These are phyloP conservation scores for Glyptemys insculpta DNA, from an alignment of 2,797 vertebrate species.

Conservation along the genomic window DNA sequence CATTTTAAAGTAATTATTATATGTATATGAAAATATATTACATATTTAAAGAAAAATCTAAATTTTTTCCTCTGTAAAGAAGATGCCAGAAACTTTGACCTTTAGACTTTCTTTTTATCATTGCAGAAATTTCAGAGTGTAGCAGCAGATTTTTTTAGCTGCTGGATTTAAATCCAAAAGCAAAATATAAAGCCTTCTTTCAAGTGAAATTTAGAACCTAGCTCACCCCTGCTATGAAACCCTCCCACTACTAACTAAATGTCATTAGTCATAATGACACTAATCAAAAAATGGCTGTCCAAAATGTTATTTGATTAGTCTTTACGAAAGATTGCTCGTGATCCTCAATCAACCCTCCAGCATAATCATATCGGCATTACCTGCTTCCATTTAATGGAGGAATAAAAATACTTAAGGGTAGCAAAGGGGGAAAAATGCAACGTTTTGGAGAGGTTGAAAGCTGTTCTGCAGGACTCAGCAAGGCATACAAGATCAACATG, in stretches of 20 bases:
- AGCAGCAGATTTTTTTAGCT: neutral
- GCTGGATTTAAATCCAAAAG: neutral
- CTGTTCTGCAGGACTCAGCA: slow-evolving; percentile 25
- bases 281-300: neutral
- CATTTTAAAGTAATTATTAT: neutral
- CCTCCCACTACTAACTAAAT: slow-evolving; percentile 8
- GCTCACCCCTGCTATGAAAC: neutral
- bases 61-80: neutral
- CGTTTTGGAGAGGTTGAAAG: neutral
- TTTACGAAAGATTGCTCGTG: neutral
- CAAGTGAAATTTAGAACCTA: neutral
- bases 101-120: neutral
- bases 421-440: neutral
- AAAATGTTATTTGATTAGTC: neutral
- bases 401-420: neutral
- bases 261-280: slow-evolving; percentile 1
- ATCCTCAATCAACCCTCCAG: neutral
- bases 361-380: neutral
- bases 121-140: neutral
- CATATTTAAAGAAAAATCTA: neutral
- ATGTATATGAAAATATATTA: neutral
- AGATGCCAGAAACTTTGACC: neutral
- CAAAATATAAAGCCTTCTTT: neutral
- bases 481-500: slow-evolving; percentile 29
- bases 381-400: neutral